phyloP scores from a whole-genome alignment of 1,140 invertebrate species.

The Proales similis region DNA sequence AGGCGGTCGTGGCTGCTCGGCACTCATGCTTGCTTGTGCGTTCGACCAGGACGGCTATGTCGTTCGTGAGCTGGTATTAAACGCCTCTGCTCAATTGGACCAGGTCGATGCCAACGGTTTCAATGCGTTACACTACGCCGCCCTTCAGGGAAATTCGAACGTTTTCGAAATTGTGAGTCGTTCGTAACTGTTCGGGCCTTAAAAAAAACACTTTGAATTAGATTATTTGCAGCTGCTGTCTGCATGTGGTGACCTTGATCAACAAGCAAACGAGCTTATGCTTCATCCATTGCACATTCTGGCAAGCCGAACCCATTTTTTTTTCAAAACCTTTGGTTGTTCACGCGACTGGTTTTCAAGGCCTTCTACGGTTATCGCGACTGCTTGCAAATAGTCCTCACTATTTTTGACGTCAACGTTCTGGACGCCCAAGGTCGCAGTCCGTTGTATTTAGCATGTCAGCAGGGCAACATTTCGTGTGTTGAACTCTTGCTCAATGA shows the following conservation, averaged over 20 bases:
- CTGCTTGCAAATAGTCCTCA: slow-evolving; percentile 6
- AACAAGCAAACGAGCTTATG: slow-evolving; percentile 11
- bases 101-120: slow-evolving; percentile 14
- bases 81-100: slow-evolving; percentile 2
- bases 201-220: neutral
- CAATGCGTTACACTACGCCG: slow-evolving; percentile 26
- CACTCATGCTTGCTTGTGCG: slow-evolving; percentile 28
- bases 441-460: slow-evolving; percentile 23
- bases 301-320: neutral
- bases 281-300: slow-evolving; percentile 15
- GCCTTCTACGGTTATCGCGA: slow-evolving; percentile 17
- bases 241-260: slow-evolving; percentile 19
- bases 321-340: neutral
- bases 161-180: slow-evolving; percentile 36
- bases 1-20: neutral
- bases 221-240: slow-evolving; percentile 20
- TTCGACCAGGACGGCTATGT: slow-evolving; percentile 37
- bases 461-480: slow-evolving; percentile 13
- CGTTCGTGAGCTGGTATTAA: slow-evolving; percentile 15
- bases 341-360: neutral
- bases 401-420: slow-evolving; percentile 2
- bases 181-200: neutral
- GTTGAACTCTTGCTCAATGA: slow-evolving; percentile 28
- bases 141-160: slow-evolving; percentile 16
- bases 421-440: slow-evolving; percentile 7